Conservation (phyloP, 2,888 invertebrate genomes). For the Eristalis arbustorum region DNA sequence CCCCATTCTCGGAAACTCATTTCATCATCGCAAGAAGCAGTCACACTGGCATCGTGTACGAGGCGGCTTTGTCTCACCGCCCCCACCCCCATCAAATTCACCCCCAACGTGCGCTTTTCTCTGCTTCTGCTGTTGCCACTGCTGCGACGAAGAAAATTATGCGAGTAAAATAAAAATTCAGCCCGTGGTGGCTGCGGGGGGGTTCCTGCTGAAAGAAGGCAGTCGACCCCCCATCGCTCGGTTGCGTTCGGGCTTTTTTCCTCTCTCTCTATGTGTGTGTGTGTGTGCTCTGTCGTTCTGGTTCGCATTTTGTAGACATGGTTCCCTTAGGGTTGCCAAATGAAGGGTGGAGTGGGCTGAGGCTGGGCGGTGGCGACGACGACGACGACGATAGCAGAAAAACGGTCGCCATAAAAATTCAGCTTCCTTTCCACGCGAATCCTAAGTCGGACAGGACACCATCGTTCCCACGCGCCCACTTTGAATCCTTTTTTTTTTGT, state of each 20-base stretch:
- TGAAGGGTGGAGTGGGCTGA: slow-evolving; percentile 20
- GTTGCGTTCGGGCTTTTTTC: slow-evolving; percentile 6
- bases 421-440: slow-evolving; percentile 67
- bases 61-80: neutral
- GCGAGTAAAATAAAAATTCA: slow-evolving; percentile 67
- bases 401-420: slow-evolving; percentile 69
- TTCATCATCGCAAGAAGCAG: slow-evolving; percentile 62
- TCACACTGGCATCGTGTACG: slow-evolving; percentile 56
- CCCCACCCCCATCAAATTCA: slow-evolving; percentile 42
- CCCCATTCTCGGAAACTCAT: slow-evolving; percentile 65
- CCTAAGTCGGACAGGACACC: slow-evolving; percentile 66
- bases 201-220: slow-evolving; percentile 41
- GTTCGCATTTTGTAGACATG: slow-evolving; percentile 65
- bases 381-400: slow-evolving; percentile 27
- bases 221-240: slow-evolving; percentile 44
- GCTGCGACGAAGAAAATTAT: slow-evolving; percentile 61
- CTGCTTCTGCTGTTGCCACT: slow-evolving; percentile 17
- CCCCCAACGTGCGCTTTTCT: slow-evolving; percentile 56
- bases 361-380: neutral
- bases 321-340: slow-evolving; percentile 68
- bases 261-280: neutral
- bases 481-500: slow-evolving; percentile 59
- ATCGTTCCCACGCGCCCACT: slow-evolving; percentile 22
- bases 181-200: slow-evolving; percentile 14
- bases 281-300: slow-evolving; percentile 34